Conservation (phyloP, 1,140 invertebrate species). For the Drosophila trapezifrons region DNA sequence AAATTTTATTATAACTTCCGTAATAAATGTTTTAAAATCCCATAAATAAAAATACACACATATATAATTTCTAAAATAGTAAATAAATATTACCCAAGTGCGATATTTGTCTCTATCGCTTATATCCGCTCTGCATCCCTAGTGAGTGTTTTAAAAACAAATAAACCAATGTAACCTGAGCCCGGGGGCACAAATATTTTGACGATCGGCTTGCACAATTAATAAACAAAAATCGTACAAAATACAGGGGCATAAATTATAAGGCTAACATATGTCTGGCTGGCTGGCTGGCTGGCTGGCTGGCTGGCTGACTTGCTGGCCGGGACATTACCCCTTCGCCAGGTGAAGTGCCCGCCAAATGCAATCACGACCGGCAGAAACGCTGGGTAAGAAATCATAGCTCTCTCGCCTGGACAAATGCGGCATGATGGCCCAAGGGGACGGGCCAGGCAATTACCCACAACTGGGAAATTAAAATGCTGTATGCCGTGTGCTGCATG, state of each 20-base stretch:
- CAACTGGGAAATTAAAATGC: conserved; percentile 60
- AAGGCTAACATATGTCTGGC: conserved; percentile 77
- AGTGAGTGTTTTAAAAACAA: conserved; percentile 47
- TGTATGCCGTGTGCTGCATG: background rate
- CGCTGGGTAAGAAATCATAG: conserved; percentile 67
- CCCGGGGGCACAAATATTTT: conserved; percentile 43
- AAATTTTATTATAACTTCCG: too few species aligned
- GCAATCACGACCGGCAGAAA: conserved; percentile 74
- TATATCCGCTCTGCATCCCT: background rate
- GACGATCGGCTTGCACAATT: conserved; percentile 66
- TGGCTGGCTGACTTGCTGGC: background rate
- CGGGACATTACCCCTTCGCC: conserved; percentile 23
- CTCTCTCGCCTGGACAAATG: conserved; percentile 74
- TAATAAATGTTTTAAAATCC: too few species aligned
- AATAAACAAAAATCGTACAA: conserved; percentile 77
- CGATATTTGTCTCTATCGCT: background rate
- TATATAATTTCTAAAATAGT: background rate
- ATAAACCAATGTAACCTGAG: conserved; percentile 44
- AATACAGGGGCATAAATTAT: conserved; percentile 73
- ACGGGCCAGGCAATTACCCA: conserved; percentile 73
- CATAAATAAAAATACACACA: background rate
- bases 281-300: background rate
- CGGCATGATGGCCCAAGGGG: conserved; percentile 79
- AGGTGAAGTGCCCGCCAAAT: conserved; percentile 49
- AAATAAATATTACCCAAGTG: background rate